These are phyloP conservation scores for Drosophila ironensis DNA, from an alignment of 1,140 invertebrate species.

Conservation along the genomic window DNA sequence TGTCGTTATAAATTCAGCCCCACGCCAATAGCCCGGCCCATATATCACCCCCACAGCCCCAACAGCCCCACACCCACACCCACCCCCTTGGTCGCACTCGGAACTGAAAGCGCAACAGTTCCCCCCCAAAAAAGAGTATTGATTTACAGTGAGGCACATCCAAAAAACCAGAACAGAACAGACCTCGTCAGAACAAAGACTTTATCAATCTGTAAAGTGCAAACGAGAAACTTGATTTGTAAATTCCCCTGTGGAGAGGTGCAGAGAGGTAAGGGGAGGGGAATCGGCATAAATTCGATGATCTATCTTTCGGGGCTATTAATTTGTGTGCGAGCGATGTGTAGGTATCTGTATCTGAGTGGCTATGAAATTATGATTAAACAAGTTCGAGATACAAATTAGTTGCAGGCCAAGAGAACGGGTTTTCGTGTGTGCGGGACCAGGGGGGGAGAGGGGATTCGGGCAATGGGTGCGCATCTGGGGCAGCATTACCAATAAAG, in stretches of 20 bases:
- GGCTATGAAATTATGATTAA: slow-evolving; percentile 43
- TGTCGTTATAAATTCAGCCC: slow-evolving; percentile 69
- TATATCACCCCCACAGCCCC: slow-evolving; percentile 59
- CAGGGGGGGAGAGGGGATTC: not conserved
- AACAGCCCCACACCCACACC: slow-evolving; percentile 1
- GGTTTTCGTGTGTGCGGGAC: not conserved
- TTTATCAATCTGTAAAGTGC: slow-evolving; percentile 15
- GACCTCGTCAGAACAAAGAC: not conserved
- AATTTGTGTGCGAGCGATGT: slow-evolving; percentile 12
- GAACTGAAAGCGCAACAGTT: slow-evolving; percentile 20
- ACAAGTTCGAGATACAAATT: slow-evolving; percentile 41
- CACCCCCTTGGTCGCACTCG: not conserved
- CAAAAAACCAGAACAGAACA: slow-evolving; percentile 10
- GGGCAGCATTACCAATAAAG: slow-evolving; percentile 14
- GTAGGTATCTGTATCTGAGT: slow-evolving; percentile 18
- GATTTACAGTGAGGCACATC: slow-evolving; percentile 35
- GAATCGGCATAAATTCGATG: slow-evolving; percentile 20
- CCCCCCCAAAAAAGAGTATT: slow-evolving; percentile 14
- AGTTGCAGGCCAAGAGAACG: slow-evolving; percentile 13
- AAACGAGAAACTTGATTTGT: slow-evolving; percentile 18
- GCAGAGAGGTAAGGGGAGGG: slow-evolving; percentile 12
- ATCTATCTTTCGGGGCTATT: slow-evolving; percentile 40
- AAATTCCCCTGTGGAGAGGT: not conserved
- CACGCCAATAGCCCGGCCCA: slow-evolving; percentile 32
- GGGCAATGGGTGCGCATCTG: too few species aligned